phyloP scores from a whole-genome alignment of 1,140 invertebrate genomes.

The Pseudomyrmex sp. region DNA sequence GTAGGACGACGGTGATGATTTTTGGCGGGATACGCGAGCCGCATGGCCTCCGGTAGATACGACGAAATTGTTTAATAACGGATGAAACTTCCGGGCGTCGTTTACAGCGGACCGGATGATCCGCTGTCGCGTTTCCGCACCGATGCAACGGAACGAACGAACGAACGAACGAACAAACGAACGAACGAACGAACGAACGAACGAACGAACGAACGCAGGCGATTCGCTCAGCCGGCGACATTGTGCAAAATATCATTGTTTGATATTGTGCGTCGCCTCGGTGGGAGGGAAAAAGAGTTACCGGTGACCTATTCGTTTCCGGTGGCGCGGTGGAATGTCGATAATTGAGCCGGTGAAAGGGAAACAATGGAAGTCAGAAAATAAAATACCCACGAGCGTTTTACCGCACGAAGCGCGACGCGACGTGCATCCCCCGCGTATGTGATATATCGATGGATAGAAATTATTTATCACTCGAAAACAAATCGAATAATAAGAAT shows the following conservation, averaged over 20 bases:
- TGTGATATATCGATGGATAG: neutral
- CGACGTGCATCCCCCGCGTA: neutral
- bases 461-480: neutral
- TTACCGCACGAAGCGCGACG: neutral
- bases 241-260: conserved; percentile 75
- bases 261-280: conserved; percentile 29
- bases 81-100: conserved; percentile 70
- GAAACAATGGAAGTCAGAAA: conserved; percentile 42
- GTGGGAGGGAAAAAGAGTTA: conserved; percentile 34
- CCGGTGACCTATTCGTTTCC: conserved; percentile 62
- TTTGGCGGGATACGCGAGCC: conserved; percentile 19
- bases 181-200: conserved; percentile 3
- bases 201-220: conserved; percentile 58
- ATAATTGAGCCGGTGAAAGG: conserved; percentile 62
- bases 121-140: conserved; percentile 68
- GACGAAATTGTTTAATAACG: conserved; percentile 74
- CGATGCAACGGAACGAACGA: conserved; percentile 50
- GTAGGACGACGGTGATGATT: neutral
- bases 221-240: conserved; percentile 74
- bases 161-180: conserved; percentile 1
- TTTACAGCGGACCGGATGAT: conserved; percentile 67
- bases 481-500: neutral
- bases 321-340: conserved; percentile 49
- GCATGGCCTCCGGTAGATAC: neutral
- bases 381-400: conserved; percentile 38